Evolutionary conservation across 2,888 invertebrate genomes (phyloP).

Genomic region (Falcaria lacertinaria): DNA sequence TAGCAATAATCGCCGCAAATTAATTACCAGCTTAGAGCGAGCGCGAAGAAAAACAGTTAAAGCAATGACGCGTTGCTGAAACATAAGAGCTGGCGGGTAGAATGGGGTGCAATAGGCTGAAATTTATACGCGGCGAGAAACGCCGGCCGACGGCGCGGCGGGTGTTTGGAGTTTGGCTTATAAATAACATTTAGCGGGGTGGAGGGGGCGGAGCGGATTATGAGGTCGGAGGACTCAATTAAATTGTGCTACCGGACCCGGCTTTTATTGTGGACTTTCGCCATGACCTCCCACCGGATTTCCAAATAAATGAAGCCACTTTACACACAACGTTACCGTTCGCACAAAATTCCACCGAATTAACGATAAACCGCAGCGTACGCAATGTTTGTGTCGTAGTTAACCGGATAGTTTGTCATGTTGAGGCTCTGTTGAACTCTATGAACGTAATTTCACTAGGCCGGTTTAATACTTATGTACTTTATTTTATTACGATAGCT

Average conservation of each 20-base stretch:
- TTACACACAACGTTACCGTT: slow-evolving; percentile 50
- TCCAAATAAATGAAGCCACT: slow-evolving; percentile 70
- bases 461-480: too few species aligned
- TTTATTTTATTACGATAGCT: too few species aligned
- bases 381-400: slow-evolving; percentile 10
- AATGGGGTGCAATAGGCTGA: slow-evolving; percentile 56
- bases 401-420: neutral
- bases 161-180: slow-evolving; percentile 61
- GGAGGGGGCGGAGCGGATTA: slow-evolving; percentile 67
- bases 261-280: slow-evolving; percentile 74
- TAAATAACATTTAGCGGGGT: slow-evolving; percentile 75
- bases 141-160: slow-evolving; percentile 38
- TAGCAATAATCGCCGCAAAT: slow-evolving; percentile 69
- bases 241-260: slow-evolving; percentile 74
- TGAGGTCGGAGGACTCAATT: slow-evolving; percentile 79
- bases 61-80: slow-evolving; percentile 46
- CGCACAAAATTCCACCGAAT: slow-evolving; percentile 44
- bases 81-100: slow-evolving; percentile 28
- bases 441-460: neutral
- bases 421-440: neutral
- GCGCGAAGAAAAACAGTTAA: slow-evolving; percentile 64
- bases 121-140: slow-evolving; percentile 51
- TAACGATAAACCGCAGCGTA: slow-evolving; percentile 44
- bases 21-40: slow-evolving; percentile 59
- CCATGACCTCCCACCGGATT: slow-evolving; percentile 72